Evolutionary conservation across 2,888 invertebrate species (phyloP).

Genomic region (Saturnia japonica): DNA sequence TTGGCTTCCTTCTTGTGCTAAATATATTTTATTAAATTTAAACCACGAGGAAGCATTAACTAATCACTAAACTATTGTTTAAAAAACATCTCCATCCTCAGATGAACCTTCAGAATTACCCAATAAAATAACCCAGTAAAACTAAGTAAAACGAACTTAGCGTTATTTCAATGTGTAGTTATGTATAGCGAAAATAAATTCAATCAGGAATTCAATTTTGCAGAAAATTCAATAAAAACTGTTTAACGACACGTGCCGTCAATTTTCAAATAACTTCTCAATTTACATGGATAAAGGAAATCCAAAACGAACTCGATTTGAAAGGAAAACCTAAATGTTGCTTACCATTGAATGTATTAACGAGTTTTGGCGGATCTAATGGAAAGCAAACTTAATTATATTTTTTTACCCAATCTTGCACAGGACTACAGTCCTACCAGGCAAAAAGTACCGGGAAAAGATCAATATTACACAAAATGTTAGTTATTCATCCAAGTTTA

Average conservation of each 20-base stretch:
- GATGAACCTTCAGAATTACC: neutral
- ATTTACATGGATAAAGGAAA: neutral
- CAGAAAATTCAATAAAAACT: neutral
- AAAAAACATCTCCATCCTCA: neutral
- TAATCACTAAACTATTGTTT: neutral
- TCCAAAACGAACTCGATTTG: neutral
- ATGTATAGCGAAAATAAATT: neutral
- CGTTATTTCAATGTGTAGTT: neutral
- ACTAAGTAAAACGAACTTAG: neutral
- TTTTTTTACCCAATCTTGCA: neutral
- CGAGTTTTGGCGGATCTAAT: neutral
- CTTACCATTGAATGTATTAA: neutral
- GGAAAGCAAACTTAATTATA: neutral
- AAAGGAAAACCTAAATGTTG: neutral
- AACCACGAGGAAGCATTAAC: neutral
- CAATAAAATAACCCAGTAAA: neutral
- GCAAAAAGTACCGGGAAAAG: too few relatives aligned
- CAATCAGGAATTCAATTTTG: neutral
- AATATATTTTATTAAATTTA: neutral
- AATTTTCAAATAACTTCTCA: neutral
- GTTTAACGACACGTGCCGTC: neutral
- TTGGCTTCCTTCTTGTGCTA: neutral
- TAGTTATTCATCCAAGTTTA: too few relatives aligned
- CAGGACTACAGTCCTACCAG: neutral
- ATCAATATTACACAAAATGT: too few relatives aligned